These are phyloP conservation scores for Sylvia borin DNA, from an alignment of 2,797 vertebrate genomes.

Conservation along the genomic window DNA sequence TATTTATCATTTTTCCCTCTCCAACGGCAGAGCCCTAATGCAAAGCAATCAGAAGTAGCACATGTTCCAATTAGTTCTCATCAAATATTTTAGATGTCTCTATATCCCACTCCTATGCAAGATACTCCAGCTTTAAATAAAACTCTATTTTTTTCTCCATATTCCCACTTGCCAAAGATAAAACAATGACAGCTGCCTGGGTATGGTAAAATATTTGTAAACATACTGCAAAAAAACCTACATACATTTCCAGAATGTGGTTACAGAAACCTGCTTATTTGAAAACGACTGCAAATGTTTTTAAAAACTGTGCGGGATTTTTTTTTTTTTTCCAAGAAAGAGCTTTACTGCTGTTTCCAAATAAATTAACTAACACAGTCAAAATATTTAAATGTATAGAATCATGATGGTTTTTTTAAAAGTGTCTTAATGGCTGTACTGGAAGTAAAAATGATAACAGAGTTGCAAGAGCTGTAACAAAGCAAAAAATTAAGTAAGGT, in stretches of 20 bases:
- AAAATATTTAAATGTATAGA: not conserved
- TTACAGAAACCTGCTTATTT: not conserved
- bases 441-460: not conserved
- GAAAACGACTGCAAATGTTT: not conserved
- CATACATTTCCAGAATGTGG: not conserved
- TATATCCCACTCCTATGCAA: not conserved
- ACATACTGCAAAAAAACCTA: not conserved
- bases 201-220: not conserved
- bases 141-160: not conserved
- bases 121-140: not conserved
- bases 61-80: not conserved
- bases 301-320: not conserved
- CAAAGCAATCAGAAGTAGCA: not conserved
- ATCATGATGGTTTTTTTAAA: not conserved
- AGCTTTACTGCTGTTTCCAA: not conserved
- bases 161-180: not conserved
- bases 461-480: not conserved
- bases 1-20: not conserved
- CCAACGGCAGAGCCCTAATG: not conserved
- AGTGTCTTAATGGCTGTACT: not conserved
- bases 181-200: not conserved
- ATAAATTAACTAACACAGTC: not conserved
- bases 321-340: not conserved
- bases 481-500: not conserved
- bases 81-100: not conserved